Conservation (phyloP, 2,797 vertebrate genomes). For the Characodon lateralis region DNA sequence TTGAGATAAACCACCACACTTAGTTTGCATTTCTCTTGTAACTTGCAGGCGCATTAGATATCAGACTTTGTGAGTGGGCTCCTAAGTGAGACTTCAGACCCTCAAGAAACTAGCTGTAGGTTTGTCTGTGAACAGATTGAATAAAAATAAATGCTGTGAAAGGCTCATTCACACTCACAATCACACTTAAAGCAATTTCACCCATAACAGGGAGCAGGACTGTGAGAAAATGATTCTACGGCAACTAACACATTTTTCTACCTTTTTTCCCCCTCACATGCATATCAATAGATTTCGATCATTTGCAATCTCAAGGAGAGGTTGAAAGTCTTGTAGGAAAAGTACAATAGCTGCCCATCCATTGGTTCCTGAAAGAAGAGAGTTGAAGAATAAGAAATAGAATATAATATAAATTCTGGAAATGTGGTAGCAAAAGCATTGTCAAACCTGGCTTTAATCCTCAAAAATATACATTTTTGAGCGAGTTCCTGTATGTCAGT, state of each 20-base stretch:
- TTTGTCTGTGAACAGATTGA: conserved; percentile 71
- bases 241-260: conserved; percentile 49
- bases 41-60: conserved; percentile 64
- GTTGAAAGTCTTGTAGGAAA: conserved; percentile 47
- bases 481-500: not conserved
- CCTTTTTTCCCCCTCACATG: conserved; percentile 18
- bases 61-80: conserved; percentile 60
- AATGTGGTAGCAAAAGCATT: conserved; percentile 17
- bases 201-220: conserved; percentile 51
- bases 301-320: conserved; percentile 58
- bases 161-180: conserved; percentile 70
- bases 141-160: conserved; percentile 74
- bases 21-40: conserved; percentile 60
- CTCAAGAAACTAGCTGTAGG: conserved; percentile 69
- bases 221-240: conserved; percentile 51
- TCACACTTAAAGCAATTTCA: conserved; percentile 75
- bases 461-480: conserved; percentile 18
- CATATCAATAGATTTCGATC: conserved; percentile 61
- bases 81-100: conserved; percentile 60
- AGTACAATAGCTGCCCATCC: conserved; percentile 12
- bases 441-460: conserved; percentile 23
- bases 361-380: not conserved
- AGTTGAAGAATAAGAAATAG: conserved; percentile 12
- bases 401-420: conserved; percentile 11
- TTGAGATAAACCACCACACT: conserved; percentile 65